Evolutionary conservation across 2,888 invertebrate genomes (phyloP).

Genomic region (Spatulosminthurus flaviceps): DNA sequence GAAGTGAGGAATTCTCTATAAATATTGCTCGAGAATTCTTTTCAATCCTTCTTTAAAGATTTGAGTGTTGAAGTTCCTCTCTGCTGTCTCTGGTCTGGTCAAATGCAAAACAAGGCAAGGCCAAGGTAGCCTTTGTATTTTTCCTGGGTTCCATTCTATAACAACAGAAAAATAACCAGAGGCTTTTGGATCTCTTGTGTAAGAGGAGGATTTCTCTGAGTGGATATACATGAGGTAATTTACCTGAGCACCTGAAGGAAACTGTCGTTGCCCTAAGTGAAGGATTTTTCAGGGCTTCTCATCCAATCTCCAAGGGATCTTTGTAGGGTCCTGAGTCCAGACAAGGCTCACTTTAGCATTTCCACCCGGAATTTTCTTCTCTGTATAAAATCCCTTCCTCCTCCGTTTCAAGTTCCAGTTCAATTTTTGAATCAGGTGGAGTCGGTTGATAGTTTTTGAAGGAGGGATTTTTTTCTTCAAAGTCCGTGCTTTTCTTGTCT

Average conservation of each 20-base stretch:
- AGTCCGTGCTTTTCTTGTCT: neutral
- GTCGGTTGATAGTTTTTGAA: neutral
- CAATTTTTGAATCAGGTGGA: neutral
- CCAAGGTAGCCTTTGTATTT: constrained; percentile 27
- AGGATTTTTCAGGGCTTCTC: constrained; percentile 20
- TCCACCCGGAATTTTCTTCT: constrained; percentile 21
- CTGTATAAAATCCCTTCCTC: constrained; percentile 22
- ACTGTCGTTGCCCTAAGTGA: neutral
- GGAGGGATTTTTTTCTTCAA: neutral
- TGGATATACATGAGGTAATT: constrained; percentile 9
- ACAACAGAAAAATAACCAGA: neutral
- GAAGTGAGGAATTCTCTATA: constrained; percentile 22
- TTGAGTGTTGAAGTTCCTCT: neutral
- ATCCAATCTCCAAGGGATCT: neutral
- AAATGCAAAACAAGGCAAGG: constrained; percentile 38
- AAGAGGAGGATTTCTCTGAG: no score
- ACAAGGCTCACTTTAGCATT: constrained; percentile 14
- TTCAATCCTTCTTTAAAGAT: neutral
- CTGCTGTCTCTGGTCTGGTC: no score
- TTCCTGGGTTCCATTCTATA: neutral
- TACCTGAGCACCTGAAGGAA: neutral
- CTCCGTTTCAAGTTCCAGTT: neutral
- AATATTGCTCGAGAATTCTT: neutral
- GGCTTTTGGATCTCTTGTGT: constrained; percentile 4
- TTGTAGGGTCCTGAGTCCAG: neutral